Evolutionary conservation across 2,797 vertebrate species (phyloP).

Genomic region (Catharus ustulatus): DNA sequence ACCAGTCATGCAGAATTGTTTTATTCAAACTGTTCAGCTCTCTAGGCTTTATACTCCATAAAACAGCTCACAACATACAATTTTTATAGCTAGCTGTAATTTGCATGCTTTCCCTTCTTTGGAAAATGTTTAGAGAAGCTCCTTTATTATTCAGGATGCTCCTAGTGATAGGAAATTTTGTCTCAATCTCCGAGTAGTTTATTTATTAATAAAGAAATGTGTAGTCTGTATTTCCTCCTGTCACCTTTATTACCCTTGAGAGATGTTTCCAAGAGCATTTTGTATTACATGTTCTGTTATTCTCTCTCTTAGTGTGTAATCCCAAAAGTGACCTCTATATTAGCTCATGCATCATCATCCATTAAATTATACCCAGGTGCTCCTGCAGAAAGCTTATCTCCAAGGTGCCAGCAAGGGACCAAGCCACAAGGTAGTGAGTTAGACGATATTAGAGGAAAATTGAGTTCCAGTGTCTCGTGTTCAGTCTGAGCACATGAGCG

Average conservation of each 20-base stretch:
- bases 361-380: not conserved
- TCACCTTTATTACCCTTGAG: not conserved
- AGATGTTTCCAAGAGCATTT: not conserved
- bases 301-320: not conserved
- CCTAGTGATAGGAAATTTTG: not conserved
- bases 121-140: not conserved
- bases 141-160: not conserved
- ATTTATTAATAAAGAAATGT: not conserved
- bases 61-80: not conserved
- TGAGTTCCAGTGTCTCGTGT: not conserved
- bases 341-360: not conserved
- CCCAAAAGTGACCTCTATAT: not conserved
- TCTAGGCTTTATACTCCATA: slow-evolving; percentile 6
- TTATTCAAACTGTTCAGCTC: slow-evolving; percentile 3
- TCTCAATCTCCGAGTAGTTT: not conserved
- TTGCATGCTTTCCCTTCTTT: slow-evolving; percentile 34
- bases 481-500: not conserved
- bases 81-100: slow-evolving; percentile 24
- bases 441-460: not conserved
- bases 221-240: not conserved
- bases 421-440: not conserved
- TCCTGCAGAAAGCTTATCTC: not conserved
- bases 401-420: not conserved
- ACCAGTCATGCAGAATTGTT: not conserved
- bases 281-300: not conserved